phyloP scores from a whole-genome alignment of 30 jellyfish, hydroid and myxozoan genomes.

The Chrysaora quinquecirrha region DNA sequence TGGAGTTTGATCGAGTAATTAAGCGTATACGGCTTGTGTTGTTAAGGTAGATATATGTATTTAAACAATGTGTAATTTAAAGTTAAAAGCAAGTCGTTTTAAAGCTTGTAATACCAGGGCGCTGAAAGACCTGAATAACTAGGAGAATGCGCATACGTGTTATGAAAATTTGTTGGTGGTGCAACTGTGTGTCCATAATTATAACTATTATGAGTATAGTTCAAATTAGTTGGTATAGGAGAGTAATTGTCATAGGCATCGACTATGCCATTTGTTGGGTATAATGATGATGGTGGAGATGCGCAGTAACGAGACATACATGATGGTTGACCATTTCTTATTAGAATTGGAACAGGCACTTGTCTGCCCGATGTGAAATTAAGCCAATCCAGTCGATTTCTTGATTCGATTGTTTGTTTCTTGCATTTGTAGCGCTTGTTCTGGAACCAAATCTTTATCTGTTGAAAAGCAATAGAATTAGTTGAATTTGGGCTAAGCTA shows the following conservation, averaged over 20 bases:
- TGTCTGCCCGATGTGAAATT: conserved; percentile 87
- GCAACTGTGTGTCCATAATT: conserved; percentile 59
- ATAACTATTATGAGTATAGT: conserved; percentile 49
- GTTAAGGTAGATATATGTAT: no score
- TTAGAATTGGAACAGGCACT: conserved; percentile 92
- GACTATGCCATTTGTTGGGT: conserved; percentile 56
- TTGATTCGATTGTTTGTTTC: conserved; percentile 87
- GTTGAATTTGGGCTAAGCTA: no score
- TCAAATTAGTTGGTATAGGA: conserved; percentile 21
- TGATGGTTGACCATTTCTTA: conserved; percentile 84
- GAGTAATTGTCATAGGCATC: conserved; percentile 52
- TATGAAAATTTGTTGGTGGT: conserved; percentile 27
- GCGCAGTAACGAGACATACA: conserved; percentile 80
- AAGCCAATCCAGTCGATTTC: conserved; percentile 92
- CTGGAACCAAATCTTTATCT: conserved; percentile 98
- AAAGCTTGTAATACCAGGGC: conserved; percentile 63
- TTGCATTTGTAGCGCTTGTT: conserved; percentile 96
- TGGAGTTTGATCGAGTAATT: no score
- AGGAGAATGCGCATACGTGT: conserved; percentile 49
- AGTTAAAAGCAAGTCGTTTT: no score
- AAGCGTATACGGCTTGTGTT: no score
- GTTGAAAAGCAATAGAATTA: no score
- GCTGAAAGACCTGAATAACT: conserved; percentile 32
- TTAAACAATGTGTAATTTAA: no score
- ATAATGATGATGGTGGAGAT: conserved; percentile 62